phyloP scores from a whole-genome alignment of 2,113 vertebrate genomes.

The Corythaixoides concolor region DNA sequence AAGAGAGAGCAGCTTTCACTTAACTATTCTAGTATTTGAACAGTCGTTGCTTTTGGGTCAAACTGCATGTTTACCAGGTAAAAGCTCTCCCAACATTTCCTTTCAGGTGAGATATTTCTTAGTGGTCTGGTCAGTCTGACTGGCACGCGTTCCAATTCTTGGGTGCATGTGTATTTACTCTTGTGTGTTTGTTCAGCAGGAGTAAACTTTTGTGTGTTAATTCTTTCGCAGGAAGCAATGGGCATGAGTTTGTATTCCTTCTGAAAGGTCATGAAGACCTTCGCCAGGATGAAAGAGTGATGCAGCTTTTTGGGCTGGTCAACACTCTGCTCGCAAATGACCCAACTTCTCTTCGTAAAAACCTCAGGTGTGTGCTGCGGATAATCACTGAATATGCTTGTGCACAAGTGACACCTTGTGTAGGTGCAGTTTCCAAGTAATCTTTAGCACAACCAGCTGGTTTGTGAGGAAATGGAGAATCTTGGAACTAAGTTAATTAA shows the following conservation, averaged over 20 bases:
- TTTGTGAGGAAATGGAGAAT: neutral
- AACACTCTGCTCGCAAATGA: slow-evolving; percentile 97
- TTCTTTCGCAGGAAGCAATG: slow-evolving; percentile 88
- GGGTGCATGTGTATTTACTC: neutral
- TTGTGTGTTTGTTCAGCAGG: neutral
- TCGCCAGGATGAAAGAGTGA: slow-evolving; percentile 95
- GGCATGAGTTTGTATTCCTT: slow-evolving; percentile 98
- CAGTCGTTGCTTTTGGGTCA: neutral
- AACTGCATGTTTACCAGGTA: neutral
- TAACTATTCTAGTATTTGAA: neutral
- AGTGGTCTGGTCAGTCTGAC: neutral
- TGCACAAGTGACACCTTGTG: accelerated
- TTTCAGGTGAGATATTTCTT: neutral
- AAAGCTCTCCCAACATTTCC: neutral
- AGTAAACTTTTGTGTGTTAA: neutral
- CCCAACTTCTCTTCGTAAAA: slow-evolving; percentile 96
- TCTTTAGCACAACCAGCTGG: neutral
- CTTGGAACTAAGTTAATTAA: neutral
- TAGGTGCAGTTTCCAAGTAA: neutral
- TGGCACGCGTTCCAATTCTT: neutral
- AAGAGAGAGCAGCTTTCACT: slow-evolving; percentile 51
- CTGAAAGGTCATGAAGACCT: slow-evolving; percentile 97
- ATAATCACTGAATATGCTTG: neutral
- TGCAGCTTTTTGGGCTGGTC: slow-evolving; percentile 98
- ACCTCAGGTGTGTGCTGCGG: slow-evolving; percentile 83